These are phyloP conservation scores for Thereva nobilitata DNA, from an alignment of 2,888 invertebrate genomes.

Conservation along the genomic window DNA sequence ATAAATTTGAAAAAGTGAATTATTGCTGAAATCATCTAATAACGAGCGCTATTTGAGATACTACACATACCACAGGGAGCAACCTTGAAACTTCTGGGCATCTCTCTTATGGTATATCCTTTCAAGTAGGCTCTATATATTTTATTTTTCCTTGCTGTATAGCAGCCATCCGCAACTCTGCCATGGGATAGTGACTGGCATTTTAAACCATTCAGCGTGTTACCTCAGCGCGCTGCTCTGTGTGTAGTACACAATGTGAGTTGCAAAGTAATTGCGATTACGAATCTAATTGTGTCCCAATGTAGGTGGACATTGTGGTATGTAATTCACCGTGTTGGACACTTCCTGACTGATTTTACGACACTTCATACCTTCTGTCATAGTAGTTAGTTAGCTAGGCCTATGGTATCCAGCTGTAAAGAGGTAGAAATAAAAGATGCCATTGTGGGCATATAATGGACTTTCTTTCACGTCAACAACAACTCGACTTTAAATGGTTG, in stretches of 20 bases:
- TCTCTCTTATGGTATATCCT: not conserved
- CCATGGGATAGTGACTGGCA: not conserved
- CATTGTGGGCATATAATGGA: no score
- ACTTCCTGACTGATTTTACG: conserved; percentile 42
- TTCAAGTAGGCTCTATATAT: not conserved
- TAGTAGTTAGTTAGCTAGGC: conserved; percentile 34
- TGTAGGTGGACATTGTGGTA: conserved; percentile 39
- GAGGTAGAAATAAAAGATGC: no score
- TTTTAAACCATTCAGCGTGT: not conserved
- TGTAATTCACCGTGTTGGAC: conserved; percentile 33
- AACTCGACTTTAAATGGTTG: no score
- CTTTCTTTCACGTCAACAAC: no score
- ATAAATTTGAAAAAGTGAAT: conserved; percentile 1
- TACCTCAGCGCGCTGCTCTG: conserved; percentile 20
- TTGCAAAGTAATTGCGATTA: conserved; percentile 37
- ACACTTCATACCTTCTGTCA: conserved; percentile 39
- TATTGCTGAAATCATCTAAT: conserved; percentile 1
- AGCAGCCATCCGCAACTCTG: not conserved
- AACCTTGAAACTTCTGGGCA: not conserved
- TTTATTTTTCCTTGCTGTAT: no score
- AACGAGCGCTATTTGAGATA: conserved; percentile 17
- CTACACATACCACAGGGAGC: not conserved
- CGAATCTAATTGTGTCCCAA: conserved; percentile 39
- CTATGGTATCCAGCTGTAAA: not conserved
- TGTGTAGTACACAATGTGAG: not conserved